A percentile compares a stretch with the other conserved stretches of the same genome.
These are phyloP conservation scores for Poecilia latipinna DNA, from an alignment of 2,113 vertebrate species.

Conservation along the genomic window DNA sequence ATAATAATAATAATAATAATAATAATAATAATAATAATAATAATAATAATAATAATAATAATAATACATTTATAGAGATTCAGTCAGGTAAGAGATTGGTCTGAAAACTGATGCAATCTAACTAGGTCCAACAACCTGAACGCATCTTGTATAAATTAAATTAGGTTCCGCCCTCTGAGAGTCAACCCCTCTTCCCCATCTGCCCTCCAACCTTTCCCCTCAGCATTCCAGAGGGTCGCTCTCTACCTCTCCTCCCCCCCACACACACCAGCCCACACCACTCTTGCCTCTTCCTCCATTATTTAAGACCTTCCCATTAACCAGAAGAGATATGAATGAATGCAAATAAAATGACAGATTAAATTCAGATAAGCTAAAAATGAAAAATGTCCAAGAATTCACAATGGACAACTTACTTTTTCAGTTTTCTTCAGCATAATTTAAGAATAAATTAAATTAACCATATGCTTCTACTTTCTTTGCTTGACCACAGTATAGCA, in stretches of 20 bases:
- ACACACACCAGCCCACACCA: too few species aligned
- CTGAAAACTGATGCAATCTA: not conserved
- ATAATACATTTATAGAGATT: not conserved
- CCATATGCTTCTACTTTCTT: not conserved
- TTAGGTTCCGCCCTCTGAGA: conserved; percentile 41
- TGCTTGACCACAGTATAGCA: too few species aligned
- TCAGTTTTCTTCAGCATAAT: not conserved
- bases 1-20: not conserved
- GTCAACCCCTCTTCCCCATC: conserved; percentile 6
- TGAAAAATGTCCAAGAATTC: not conserved
- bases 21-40: not conserved
- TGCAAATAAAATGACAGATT: not conserved
- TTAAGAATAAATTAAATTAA: not conserved
- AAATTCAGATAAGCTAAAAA: not conserved
- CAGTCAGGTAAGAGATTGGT: not conserved
- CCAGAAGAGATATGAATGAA: not conserved
- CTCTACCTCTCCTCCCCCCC: too few species aligned
- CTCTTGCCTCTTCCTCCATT: not conserved
- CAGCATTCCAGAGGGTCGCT: too few species aligned
- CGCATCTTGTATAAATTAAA: conserved; percentile 35
- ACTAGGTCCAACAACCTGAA: conserved; percentile 22
- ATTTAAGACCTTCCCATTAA: not conserved
- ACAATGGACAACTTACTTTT: not conserved
- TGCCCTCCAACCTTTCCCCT: too few species aligned
- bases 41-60: not conserved